A percentile compares a stretch with the other conserved stretches of the same genome.
Conservation (phyloP, 2,888 invertebrate genomes). For the Pterostichus madidus region DNA sequence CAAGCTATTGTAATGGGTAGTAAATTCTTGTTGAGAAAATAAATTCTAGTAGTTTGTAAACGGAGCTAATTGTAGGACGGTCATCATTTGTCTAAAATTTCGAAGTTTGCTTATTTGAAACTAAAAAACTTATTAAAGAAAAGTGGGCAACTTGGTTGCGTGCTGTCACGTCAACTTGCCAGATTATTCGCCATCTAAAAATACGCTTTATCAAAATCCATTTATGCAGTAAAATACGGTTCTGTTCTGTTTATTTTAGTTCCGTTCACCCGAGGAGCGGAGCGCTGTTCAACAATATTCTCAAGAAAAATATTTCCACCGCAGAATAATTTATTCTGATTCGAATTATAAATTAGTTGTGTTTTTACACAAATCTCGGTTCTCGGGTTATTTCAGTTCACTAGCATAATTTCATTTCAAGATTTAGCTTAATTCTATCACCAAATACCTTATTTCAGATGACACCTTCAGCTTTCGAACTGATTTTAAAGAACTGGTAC, state of each 20-base stretch:
- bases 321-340: slow-evolving; percentile 6
- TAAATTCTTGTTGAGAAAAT: too few species aligned
- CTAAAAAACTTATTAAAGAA: slow-evolving; percentile 50
- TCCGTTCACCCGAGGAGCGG: not conserved
- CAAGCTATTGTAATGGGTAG: too few species aligned
- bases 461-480: too few species aligned
- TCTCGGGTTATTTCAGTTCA: slow-evolving; percentile 19
- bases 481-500: too few species aligned
- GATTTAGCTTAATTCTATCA: too few species aligned
- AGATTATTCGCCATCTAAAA: slow-evolving; percentile 55
- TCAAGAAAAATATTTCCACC: slow-evolving; percentile 22
- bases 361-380: slow-evolving; percentile 22
- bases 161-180: slow-evolving; percentile 30
- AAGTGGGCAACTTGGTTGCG: slow-evolving; percentile 40
- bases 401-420: slow-evolving; percentile 5
- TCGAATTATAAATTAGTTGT: slow-evolving; percentile 39
- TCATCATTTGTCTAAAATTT: slow-evolving; percentile 43
- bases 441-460: too few species aligned
- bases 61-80: slow-evolving; percentile 19
- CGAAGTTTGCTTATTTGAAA: slow-evolving; percentile 14
- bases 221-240: slow-evolving; percentile 29
- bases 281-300: not conserved
- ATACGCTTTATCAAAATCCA: slow-evolving; percentile 55
- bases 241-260: slow-evolving; percentile 24
- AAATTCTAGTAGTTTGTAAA: not conserved